phyloP scores from a whole-genome alignment of 2,113 vertebrate genomes.

The Clinocottus analis region DNA sequence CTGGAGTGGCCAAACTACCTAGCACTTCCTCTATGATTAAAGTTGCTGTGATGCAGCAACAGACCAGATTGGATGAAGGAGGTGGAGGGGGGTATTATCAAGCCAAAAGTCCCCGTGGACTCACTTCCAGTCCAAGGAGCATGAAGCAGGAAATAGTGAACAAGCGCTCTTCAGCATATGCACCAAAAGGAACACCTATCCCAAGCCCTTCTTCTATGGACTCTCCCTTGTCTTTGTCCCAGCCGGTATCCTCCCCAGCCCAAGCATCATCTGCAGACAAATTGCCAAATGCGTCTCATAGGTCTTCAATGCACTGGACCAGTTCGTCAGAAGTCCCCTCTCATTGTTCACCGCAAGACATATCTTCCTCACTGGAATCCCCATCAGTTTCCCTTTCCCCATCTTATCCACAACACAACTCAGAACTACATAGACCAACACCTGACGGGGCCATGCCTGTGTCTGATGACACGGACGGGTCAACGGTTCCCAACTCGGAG shows the following conservation, averaged over 20 bases:
- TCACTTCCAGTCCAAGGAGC: constrained; percentile 88
- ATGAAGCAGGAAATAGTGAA: constrained; percentile 85
- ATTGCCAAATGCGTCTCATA: constrained; percentile 79
- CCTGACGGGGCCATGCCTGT: constrained; percentile 78
- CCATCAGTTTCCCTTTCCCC: constrained; percentile 74
- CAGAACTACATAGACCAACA: constrained; percentile 78
- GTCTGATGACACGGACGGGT: constrained; percentile 83
- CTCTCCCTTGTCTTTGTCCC: constrained; percentile 84
- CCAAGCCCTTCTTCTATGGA: constrained; percentile 87
- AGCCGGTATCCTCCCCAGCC: constrained; percentile 85
- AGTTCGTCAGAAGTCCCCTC: constrained; percentile 80
- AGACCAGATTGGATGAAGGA: constrained; percentile 86
- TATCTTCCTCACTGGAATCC: constrained; percentile 80
- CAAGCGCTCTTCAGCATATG: constrained; percentile 88
- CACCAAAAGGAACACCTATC: constrained; percentile 87
- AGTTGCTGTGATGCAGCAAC: constrained; percentile 90
- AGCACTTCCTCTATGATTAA: constrained; percentile 92
- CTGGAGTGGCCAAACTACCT: constrained; percentile 89
- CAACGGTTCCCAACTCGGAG: constrained; percentile 84
- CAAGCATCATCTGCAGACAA: constrained; percentile 82
- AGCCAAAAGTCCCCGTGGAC: constrained; percentile 89
- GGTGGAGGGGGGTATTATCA: constrained; percentile 80
- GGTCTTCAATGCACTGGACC: constrained; percentile 83
- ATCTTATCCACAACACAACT: constrained; percentile 72
- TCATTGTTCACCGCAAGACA: constrained; percentile 76